Evolutionary conservation across 2,888 invertebrate species (phyloP).

Genomic region (Frankliniella fusca): DNA sequence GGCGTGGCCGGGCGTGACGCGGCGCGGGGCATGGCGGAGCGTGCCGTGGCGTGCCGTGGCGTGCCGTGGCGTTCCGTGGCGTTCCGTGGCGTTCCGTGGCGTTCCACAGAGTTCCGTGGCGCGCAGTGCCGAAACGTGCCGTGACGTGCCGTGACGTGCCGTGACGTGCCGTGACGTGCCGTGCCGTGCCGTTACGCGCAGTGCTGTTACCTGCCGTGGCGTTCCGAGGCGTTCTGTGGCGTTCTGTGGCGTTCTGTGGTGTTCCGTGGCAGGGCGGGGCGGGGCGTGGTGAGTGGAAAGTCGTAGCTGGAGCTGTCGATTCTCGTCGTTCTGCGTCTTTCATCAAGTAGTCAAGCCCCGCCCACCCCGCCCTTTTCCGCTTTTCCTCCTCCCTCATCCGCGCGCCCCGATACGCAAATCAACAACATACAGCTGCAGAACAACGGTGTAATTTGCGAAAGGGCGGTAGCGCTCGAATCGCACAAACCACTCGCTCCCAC

Average conservation of each 20-base stretch:
- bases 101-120: too few relatives aligned
- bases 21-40: too few relatives aligned
- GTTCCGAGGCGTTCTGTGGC: background rate
- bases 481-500: background rate
- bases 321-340: background rate
- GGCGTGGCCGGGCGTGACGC: too few relatives aligned
- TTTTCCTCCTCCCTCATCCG: background rate
- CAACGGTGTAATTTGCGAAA: constrained; percentile 20
- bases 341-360: background rate
- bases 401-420: background rate
- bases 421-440: constrained; percentile 2
- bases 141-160: too few relatives aligned
- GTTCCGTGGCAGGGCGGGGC: background rate
- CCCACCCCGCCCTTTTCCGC: background rate
- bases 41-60: too few relatives aligned
- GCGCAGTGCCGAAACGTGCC: too few relatives aligned
- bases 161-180: too few relatives aligned
- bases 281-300: background rate
- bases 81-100: too few relatives aligned
- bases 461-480: constrained; percentile 18
- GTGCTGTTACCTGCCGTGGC: background rate
- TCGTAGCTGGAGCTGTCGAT: background rate
- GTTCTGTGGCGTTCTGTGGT: too few relatives aligned
- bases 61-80: too few relatives aligned
- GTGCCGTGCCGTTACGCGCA: too few relatives aligned